These are phyloP conservation scores for Zapus hudsonius DNA, from an alignment of 2,113 vertebrate genomes.

Conservation along the genomic window DNA sequence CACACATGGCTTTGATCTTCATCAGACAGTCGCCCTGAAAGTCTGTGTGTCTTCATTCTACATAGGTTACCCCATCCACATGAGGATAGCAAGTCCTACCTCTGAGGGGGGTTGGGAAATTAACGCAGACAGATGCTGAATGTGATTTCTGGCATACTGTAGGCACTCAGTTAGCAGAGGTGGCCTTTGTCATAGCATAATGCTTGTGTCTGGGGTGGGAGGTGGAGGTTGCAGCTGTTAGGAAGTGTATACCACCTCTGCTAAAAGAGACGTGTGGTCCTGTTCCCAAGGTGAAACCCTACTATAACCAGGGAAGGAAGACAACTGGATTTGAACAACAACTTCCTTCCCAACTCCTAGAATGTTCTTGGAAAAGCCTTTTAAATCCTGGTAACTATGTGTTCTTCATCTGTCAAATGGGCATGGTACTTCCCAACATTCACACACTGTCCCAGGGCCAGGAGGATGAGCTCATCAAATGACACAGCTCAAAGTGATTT, in stretches of 20 bases:
- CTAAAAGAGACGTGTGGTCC: neutral
- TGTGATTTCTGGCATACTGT: rapidly evolving
- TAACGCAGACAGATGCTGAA: neutral
- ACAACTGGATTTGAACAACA: neutral
- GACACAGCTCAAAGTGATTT: conserved; percentile 26
- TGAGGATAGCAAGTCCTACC: neutral
- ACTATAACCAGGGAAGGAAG: neutral
- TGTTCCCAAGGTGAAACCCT: neutral
- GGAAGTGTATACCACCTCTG: neutral
- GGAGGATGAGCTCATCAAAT: neutral
- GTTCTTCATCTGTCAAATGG: conserved; percentile 47
- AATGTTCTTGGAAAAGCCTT: neutral
- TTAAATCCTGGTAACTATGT: neutral
- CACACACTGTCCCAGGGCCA: neutral
- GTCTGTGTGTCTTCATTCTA: neutral
- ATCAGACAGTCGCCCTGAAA: neutral
- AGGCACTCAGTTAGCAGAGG: neutral
- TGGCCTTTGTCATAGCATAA: neutral
- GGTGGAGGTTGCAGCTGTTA: neutral
- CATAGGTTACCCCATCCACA: neutral
- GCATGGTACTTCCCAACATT: neutral
- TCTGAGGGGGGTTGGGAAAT: neutral
- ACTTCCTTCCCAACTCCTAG: neutral
- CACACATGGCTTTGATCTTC: neutral
- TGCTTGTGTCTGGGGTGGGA: rapidly evolving